Evolutionary conservation across 1,140 invertebrate genomes (phyloP).

Genomic region (Trichonephila clavata): DNA sequence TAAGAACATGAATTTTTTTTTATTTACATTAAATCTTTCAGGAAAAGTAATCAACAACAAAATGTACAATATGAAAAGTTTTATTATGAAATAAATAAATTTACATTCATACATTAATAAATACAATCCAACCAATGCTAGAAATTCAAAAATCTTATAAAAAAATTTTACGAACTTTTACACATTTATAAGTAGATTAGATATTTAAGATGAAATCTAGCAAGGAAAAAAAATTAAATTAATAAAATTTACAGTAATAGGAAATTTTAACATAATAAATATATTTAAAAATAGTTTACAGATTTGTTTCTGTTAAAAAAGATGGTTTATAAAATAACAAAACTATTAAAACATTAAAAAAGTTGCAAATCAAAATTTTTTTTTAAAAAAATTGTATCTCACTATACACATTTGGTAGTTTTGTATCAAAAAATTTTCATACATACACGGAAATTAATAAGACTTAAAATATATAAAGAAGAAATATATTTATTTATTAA

Average conservation of each 20-base stretch:
- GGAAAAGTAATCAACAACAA: background rate
- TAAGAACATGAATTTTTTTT: background rate
- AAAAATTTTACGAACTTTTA: background rate
- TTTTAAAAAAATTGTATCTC: too few relatives aligned
- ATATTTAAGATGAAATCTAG: background rate
- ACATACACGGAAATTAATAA: too few relatives aligned
- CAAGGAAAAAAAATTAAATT: background rate
- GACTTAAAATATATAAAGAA: too few relatives aligned
- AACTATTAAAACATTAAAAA: background rate
- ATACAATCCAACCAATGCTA: background rate
- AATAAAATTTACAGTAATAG: too few relatives aligned
- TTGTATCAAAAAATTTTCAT: too few relatives aligned
- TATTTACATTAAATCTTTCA: background rate
- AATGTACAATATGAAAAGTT: background rate
- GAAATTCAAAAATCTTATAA: background rate
- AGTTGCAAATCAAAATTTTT: too few relatives aligned
- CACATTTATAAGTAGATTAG: background rate
- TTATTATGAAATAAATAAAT: slow-evolving; percentile 20
- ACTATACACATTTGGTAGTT: too few relatives aligned
- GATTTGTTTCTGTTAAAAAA: background rate
- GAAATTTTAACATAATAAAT: background rate
- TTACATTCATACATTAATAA: slow-evolving; percentile 9
- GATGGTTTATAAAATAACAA: background rate
- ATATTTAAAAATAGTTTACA: background rate
- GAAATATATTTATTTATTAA: too few relatives aligned